phyloP scores from a whole-genome alignment of 2,888 invertebrate species.

The Opisthograptis luteolata region DNA sequence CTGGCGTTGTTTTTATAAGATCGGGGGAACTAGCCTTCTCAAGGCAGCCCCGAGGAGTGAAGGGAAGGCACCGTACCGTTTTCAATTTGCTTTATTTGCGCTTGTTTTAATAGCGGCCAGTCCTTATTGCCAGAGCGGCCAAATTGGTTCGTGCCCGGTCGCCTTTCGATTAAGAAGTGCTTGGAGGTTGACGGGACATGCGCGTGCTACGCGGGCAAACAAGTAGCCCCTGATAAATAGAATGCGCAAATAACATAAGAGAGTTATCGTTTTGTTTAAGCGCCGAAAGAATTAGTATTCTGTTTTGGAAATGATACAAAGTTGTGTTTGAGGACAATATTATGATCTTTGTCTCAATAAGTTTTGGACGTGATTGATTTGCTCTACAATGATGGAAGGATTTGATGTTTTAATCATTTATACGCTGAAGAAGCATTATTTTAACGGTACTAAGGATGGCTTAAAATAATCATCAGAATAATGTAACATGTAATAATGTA shows the following conservation, averaged over 20 bases:
- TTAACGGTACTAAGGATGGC: too few species aligned
- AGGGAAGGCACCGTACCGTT: conserved; percentile 65
- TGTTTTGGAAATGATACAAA: too few species aligned
- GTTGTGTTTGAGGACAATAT: too few species aligned
- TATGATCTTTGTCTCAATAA: too few species aligned
- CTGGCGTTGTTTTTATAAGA: conserved; percentile 64
- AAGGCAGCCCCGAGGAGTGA: conserved; percentile 37
- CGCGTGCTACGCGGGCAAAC: conserved; percentile 64
- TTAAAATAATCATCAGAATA: too few species aligned
- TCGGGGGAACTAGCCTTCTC: conserved; percentile 56
- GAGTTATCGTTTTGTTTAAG: conserved; percentile 22
- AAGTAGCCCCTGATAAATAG: conserved; percentile 55
- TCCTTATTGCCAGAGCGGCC: conserved; percentile 79
- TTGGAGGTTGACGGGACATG: conserved; percentile 14
- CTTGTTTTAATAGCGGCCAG: conserved; percentile 82
- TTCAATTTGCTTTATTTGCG: conserved; percentile 84
- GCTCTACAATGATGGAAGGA: too few species aligned
- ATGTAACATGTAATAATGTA: too few species aligned
- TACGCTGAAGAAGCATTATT: too few species aligned
- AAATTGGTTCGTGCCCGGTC: conserved; percentile 82
- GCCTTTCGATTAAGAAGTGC: conserved; percentile 77
- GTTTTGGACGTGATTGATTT: too few species aligned
- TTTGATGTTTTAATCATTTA: too few species aligned
- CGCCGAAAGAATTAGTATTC: neutral
- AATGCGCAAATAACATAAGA: conserved; percentile 32